phyloP scores from a whole-genome alignment of 2,797 vertebrate genomes.

The Simalia tracyae region DNA sequence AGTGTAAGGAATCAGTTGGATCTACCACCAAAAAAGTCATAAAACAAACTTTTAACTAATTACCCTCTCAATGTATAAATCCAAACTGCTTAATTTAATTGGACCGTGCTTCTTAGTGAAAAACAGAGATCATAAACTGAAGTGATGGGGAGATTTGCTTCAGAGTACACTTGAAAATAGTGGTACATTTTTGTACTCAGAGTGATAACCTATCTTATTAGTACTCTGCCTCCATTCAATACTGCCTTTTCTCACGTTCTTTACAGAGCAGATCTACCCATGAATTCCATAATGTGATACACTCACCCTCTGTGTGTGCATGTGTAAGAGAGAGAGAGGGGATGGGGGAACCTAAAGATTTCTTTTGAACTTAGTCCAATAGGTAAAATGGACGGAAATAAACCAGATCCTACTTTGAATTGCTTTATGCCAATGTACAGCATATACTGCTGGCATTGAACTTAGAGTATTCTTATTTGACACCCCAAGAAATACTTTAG shows the following conservation, averaged over 20 bases:
- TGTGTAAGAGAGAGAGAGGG: too few species aligned
- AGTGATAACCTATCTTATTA: neutral
- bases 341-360: neutral
- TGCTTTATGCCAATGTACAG: neutral
- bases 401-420: neutral
- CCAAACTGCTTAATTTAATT: neutral
- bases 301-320: neutral
- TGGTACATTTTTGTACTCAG: neutral
- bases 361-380: neutral
- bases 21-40: neutral
- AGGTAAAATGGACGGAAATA: neutral
- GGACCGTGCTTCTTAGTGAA: neutral
- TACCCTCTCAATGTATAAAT: neutral
- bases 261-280: neutral
- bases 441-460: too few species aligned
- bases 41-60: neutral
- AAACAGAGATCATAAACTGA: neutral
- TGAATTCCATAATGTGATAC: neutral
- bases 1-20: neutral
- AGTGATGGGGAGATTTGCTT: neutral
- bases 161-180: neutral
- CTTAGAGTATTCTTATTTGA: neutral
- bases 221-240: neutral
- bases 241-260: neutral
- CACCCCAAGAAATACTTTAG: neutral